Evolutionary conservation across 2,113 vertebrate genomes (phyloP), one percentile per base, ranked within the genome.

Genomic region (Tinamus guttatus): DNA sequence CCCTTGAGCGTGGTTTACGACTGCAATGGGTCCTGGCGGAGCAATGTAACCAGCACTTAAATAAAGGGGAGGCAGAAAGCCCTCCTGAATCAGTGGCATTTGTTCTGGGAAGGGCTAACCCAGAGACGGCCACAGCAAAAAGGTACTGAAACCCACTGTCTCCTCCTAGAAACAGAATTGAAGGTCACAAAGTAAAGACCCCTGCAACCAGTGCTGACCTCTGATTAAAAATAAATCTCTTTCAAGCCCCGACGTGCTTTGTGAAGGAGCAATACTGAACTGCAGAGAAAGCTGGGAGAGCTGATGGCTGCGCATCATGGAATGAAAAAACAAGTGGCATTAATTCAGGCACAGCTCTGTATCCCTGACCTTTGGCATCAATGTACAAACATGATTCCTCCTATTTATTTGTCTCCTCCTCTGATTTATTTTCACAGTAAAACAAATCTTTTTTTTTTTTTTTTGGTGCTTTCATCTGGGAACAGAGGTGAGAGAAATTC

Each of bases 71-170:
- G 86, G 94, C 93, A 90, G 89, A 32, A 22, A 92, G 88, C 63
- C 77, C 85, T 89, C 91, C 92, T 63, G 83, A 93, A 82, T 90
- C 91, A 75, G 54, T 78, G 96, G 96, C 85, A 97, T 97, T 81
- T 95, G 85, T 97, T 98, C 90, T 94, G 95, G 90, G 93, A 95
- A 95, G 83, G 96, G 95, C 94, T 73, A 88, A 95, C 94, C 95
- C 90, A 70, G 28, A 82, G 70, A 73, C 80, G 96, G 95, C 97
- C 98, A 93, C 97, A 98, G 96, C 88, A 85, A 84, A 86, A 95
- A 96, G 97, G 97, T 89, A 96, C 80, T 27, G 88, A 97, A 97
- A 98, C 97, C 98, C 97, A 94, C 97, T 97, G 97, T 97, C 97
- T 98, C 96, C 97, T 98, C 54, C 78, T 77, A 80, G 91, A 95